Evolutionary conservation across 2,113 vertebrate genomes (phyloP), one percentile per base, ranked within the genome.

Genomic region (Ascaphus truei): DNA sequence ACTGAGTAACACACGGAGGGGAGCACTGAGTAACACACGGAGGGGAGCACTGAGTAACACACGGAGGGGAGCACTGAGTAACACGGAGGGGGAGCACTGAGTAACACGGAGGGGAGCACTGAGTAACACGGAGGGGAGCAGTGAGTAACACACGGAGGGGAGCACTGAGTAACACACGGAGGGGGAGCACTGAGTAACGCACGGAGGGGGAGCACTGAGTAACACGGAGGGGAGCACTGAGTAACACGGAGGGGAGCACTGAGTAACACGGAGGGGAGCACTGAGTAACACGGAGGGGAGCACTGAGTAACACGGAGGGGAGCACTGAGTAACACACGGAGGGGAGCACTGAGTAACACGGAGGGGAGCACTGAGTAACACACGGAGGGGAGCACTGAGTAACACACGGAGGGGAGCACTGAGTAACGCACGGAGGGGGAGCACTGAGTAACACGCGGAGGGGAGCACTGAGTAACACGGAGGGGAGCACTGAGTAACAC

Each of bases 311-410:
- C 11, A 3, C 34, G 2, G 7, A 10, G 0, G n/a, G n/a, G n/a
- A n/a, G n/a, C n/a, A n/a, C n/a, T 0, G 7, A 12, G 0, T 5
- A 13, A 20, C 26, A 3, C 29, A 22, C 10, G 15, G 4, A 7
- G 0, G 1, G 34, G 29, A 36, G 22, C n/a, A n/a, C n/a, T n/a
- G n/a, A n/a, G n/a, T n/a, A n/a, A n/a, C n/a, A n/a, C n/a, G n/a
- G 36, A 10, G 9, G 1, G 10, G 36, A 18, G 47, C 43, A 3
- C 0, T 12, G 6, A 36, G 7, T 3, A 10, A 58, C 11, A 3
- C 34, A 4, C 2, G 18, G 0, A n/a, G n/a, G n/a, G n/a, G n/a
- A n/a, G n/a, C n/a, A n/a, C n/a, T 0, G 7, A 12, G 0, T 5
- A 13, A 20, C 26, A 3, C 29, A 22, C 10, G 15, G 4, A 7